phyloP scores from a whole-genome alignment of 2,797 vertebrate species.

The Phoxinus dragarum region DNA sequence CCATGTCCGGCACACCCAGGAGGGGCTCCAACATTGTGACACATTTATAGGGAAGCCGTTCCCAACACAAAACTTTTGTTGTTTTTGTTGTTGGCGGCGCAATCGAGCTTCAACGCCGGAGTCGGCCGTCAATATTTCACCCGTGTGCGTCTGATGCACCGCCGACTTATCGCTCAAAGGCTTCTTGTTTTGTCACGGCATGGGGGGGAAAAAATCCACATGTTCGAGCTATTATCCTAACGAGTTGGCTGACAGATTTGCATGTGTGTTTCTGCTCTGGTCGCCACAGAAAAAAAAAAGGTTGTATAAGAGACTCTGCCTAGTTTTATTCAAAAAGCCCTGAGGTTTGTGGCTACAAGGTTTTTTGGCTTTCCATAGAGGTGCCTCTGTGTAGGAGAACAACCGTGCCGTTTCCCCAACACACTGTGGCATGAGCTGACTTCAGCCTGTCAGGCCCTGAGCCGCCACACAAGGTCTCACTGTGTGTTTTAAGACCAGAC shows the following conservation, averaged over 20 bases:
- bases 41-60: constrained; percentile 43
- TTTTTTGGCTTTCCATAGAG: constrained; percentile 47
- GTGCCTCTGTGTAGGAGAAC: constrained; percentile 49
- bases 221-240: constrained; percentile 52
- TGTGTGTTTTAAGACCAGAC: constrained; percentile 40
- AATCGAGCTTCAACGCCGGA: not conserved
- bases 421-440: not conserved
- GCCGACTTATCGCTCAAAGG: not conserved
- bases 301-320: constrained; percentile 38
- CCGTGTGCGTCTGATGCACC: not conserved
- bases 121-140: not conserved
- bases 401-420: constrained; percentile 28
- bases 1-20: constrained; percentile 56
- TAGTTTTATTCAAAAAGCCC: constrained; percentile 48
- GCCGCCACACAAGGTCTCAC: constrained; percentile 29
- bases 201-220: constrained; percentile 2
- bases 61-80: constrained; percentile 52
- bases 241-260: constrained; percentile 52
- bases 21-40: constrained; percentile 55
- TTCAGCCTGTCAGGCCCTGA: not conserved
- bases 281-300: constrained; percentile 24
- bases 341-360: constrained; percentile 39
- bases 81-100: constrained; percentile 33
- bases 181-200: constrained; percentile 22
- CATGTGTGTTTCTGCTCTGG: constrained; percentile 46